phyloP scores from a whole-genome alignment of 2,888 invertebrate genomes.

The Athripsodes cinereus region DNA sequence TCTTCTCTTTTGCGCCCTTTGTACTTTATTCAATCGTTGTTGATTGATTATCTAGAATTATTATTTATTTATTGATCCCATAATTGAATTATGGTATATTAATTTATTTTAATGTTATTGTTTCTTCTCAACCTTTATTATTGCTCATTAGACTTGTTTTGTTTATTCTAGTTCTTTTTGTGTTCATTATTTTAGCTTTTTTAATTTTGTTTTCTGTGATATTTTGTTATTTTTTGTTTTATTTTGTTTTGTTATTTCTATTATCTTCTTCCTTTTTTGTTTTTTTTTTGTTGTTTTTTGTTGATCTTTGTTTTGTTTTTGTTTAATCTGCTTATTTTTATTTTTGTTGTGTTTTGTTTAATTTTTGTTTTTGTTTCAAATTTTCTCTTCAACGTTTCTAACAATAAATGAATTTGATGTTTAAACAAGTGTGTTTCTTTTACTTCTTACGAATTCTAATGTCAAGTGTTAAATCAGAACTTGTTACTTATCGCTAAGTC shows the following conservation, averaged over 20 bases:
- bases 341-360: background rate
- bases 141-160: slow-evolving; percentile 14
- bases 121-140: slow-evolving; percentile 6
- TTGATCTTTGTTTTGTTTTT: background rate
- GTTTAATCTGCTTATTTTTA: background rate
- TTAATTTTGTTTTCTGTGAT: slow-evolving; percentile 7
- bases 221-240: background rate
- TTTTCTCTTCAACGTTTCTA: background rate
- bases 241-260: background rate
- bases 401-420: no score
- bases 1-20: background rate
- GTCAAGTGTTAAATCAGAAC: no score
- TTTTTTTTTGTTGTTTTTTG: slow-evolving; percentile 16
- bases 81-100: background rate
- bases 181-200: slow-evolving; percentile 18
- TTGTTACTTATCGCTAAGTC: no score
- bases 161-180: slow-evolving; percentile 9
- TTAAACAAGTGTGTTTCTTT: no score
- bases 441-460: no score
- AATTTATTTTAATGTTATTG: background rate
- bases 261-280: slow-evolving; percentile 13
- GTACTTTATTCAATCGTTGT: background rate
- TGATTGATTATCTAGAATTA: slow-evolving; percentile 5
- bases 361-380: background rate
- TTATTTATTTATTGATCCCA: slow-evolving; percentile 9